These are phyloP conservation scores for Agrochola macilenta DNA, from an alignment of 2,888 invertebrate species.

Conservation along the genomic window DNA sequence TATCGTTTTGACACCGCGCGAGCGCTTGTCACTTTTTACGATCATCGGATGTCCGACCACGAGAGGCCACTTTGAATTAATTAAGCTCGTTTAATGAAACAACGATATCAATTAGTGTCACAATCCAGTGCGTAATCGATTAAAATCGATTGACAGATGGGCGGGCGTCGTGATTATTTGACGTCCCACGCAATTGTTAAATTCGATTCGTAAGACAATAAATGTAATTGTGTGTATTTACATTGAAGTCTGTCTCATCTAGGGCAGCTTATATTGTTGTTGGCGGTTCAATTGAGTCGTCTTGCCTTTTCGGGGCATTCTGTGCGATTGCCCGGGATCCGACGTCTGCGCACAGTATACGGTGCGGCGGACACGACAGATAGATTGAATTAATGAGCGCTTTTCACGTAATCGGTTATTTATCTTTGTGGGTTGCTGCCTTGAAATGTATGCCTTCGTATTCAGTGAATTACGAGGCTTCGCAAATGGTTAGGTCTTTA, in stretches of 20 bases:
- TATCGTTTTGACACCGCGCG: conserved; percentile 78
- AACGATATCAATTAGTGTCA: conserved; percentile 83
- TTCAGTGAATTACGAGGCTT: conserved; percentile 12
- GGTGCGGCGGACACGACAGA: conserved; percentile 41
- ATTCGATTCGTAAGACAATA: conserved; percentile 69
- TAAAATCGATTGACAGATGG: conserved; percentile 78
- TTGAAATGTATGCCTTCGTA: conserved; percentile 22
- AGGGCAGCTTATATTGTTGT: conserved; percentile 43
- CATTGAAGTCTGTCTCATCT: conserved; percentile 62
- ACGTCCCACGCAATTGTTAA: conserved; percentile 77
- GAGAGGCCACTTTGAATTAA: conserved; percentile 78
- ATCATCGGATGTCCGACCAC: conserved; percentile 71
- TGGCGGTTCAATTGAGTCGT: conserved; percentile 59
- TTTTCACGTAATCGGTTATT: conserved; percentile 55
- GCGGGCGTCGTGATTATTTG: conserved; percentile 70
- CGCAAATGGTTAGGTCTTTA: no score
- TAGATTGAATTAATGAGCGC: conserved; percentile 57
- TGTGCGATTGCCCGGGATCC: conserved; percentile 27
- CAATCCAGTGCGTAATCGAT: conserved; percentile 76
- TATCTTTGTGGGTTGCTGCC: conserved; percentile 39
- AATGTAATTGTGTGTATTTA: conserved; percentile 72
- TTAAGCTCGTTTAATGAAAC: conserved; percentile 81
- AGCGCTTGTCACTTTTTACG: conserved; percentile 76
- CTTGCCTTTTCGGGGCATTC: conserved; percentile 58
- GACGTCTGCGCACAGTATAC: conserved; percentile 30